These are phyloP conservation scores for Callocephalon fimbriatum DNA, from an alignment of 2,113 vertebrate genomes.

Conservation along the genomic window DNA sequence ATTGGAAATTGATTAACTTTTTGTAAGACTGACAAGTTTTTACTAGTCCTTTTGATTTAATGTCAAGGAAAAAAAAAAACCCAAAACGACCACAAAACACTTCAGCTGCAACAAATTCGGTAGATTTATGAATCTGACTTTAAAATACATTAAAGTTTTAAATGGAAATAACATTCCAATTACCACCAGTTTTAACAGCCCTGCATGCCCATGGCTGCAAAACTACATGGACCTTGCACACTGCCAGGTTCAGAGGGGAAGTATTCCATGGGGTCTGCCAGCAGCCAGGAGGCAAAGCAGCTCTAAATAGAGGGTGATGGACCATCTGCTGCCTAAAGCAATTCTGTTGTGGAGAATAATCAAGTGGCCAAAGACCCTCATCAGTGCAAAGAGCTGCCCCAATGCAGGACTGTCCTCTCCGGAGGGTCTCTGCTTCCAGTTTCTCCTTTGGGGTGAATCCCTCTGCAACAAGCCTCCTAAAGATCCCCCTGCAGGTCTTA, in stretches of 20 bases:
- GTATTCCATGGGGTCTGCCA: neutral
- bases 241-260: neutral
- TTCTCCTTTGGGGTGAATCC: neutral
- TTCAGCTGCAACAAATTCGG: neutral
- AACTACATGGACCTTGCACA: neutral
- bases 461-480: neutral
- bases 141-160: constrained; percentile 65
- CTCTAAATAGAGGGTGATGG: neutral
- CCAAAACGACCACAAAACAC: neutral
- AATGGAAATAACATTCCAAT: constrained; percentile 67
- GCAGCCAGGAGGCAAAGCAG: neutral
- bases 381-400: neutral
- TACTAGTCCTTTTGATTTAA: constrained; percentile 61
- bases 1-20: constrained; percentile 76
- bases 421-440: neutral
- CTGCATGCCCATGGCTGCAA: neutral
- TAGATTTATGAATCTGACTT: constrained; percentile 60
- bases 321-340: neutral
- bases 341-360: neutral
- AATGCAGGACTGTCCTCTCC: neutral
- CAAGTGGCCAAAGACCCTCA: neutral
- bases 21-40: constrained; percentile 38
- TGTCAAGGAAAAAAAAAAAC: neutral
- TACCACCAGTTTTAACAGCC: constrained; percentile 34
- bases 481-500: neutral